A percentile compares a stretch with the other conserved stretches of the same genome.
Conservation (phyloP, 2,888 invertebrate genomes). For the Tholera decimalis region DNA sequence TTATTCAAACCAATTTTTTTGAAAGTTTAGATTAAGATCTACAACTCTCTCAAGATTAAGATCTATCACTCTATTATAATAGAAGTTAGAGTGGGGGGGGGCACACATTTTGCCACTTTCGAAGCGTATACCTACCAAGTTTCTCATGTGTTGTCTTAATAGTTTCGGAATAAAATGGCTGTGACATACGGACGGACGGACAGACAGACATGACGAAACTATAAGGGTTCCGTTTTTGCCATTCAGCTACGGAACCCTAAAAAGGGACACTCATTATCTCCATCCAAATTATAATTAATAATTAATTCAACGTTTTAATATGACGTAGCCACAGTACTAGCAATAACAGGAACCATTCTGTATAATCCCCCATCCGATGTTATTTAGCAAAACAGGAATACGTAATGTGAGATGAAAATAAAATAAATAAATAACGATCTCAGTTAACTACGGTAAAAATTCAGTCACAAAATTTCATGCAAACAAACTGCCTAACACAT, state of each 20-base stretch:
- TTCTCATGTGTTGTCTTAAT: too few species aligned
- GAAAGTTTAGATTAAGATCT: too few species aligned
- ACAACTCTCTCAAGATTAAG: too few species aligned
- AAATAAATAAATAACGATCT: constrained; percentile 54
- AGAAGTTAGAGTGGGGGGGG: too few species aligned
- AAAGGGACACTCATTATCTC: constrained; percentile 61
- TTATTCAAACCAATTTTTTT: too few species aligned
- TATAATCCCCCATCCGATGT: constrained; percentile 64
- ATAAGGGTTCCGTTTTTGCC: constrained; percentile 35
- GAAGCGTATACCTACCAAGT: too few species aligned
- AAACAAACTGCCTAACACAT: constrained; percentile 57
- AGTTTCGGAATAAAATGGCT: too few species aligned
- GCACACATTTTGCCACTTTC: too few species aligned
- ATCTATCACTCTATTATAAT: too few species aligned
- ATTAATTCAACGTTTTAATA: constrained; percentile 84
- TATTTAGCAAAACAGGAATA: constrained; percentile 66
- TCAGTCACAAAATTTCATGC: too few species aligned
- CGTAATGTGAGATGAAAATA: constrained; percentile 62
- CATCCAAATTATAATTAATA: constrained; percentile 71
- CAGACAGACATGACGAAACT: too few species aligned
- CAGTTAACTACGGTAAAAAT: constrained; percentile 51
- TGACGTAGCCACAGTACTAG: constrained; percentile 71
- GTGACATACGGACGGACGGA: too few species aligned
- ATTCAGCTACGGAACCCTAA: constrained; percentile 53
- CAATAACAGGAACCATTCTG: constrained; percentile 65